Base-by-base conservation (phyloP, 2,888 invertebrate species). In the Eumacrocentrus americanus region DNA sequence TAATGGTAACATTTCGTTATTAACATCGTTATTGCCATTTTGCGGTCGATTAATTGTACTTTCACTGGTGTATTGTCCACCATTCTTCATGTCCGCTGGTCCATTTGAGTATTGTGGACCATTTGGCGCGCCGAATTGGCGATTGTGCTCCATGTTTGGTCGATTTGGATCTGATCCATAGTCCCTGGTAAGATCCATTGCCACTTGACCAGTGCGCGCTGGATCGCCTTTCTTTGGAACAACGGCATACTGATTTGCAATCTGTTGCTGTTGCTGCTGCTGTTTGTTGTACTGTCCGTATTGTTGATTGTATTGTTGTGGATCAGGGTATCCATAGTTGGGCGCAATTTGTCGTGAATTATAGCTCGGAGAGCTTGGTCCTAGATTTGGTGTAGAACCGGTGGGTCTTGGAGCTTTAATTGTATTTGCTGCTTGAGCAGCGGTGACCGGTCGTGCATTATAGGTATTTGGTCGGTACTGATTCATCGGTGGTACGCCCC, bases 311-410 rank as follows among this genome's bases (percentile, higher is more conserved):
- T 51, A 78, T 60, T 77, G 78, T n/a, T n/a, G n/a, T 25, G 72
- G 50, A 22, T 78, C 78, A 3, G 70, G 48, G 20, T 75, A 75
- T 34, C 63, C 67, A 54, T 76, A 78, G 54, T 70, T 69, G 7
- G 75, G 71, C 5, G 44, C 55, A 11, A 62, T 48, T 20, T 60
- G 65, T 16, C 67, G 60, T 1, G 62, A 60, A 46, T 60, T 70
- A 50, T 70, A 71, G 1, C 72, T 72, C 3, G 76, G 70, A 2
- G 76, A 73, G 18, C 68, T 70, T 0, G 73, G 68, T 0, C 73
- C 77, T 62, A 80, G 64, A 63, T 76, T 73, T 38, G 77, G 72
- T 11, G 77, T 72, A 66, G 76, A 79, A 66, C 72, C 80, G 70
- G 79, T 71, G 9, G 81, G 60, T 67, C 77, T 71, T 9, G 66